Conservation (phyloP, 92 coral and sea anemone genomes). For the Epizoanthus illoricatus region DNA sequence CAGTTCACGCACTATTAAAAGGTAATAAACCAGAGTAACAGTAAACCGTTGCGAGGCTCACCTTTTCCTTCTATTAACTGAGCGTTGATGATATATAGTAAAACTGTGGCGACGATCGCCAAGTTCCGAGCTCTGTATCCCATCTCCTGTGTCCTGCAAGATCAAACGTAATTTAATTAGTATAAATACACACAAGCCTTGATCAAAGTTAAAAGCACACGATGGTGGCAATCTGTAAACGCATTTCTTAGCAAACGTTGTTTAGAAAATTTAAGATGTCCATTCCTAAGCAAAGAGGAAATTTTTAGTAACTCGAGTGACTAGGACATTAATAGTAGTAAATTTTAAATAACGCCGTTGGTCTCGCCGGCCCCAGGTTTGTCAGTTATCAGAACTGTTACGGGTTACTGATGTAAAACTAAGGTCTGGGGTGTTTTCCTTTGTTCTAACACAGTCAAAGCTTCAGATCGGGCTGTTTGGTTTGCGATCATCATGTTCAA, state of each 20-base stretch:
- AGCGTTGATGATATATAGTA: conserved; percentile 6
- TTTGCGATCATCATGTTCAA: not conserved
- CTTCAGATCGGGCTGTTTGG: not conserved
- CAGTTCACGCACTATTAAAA: not conserved
- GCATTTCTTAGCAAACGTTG: not conserved
- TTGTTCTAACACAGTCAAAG: not conserved
- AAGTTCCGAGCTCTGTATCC: conserved; percentile 12
- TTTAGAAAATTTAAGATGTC: not conserved
- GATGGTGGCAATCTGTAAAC: not conserved
- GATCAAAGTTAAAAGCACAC: not conserved
- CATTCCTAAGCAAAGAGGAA: not conserved
- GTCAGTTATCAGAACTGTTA: not conserved
- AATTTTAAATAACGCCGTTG: not conserved
- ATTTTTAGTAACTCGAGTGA: not conserved
- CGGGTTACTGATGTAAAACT: not conserved
- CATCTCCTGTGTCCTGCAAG: conserved; percentile 16
- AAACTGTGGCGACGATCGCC: conserved; percentile 20
- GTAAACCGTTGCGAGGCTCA: not conserved
- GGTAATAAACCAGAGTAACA: not conserved
- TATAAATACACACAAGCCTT: not conserved
- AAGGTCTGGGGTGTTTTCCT: too few relatives aligned
- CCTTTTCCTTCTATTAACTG: conserved; percentile 26
- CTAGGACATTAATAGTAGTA: not conserved
- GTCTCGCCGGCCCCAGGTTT: not conserved
- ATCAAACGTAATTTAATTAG: not conserved